Conservation (phyloP, 2,888 invertebrate genomes). For the Chalcis sispes region DNA sequence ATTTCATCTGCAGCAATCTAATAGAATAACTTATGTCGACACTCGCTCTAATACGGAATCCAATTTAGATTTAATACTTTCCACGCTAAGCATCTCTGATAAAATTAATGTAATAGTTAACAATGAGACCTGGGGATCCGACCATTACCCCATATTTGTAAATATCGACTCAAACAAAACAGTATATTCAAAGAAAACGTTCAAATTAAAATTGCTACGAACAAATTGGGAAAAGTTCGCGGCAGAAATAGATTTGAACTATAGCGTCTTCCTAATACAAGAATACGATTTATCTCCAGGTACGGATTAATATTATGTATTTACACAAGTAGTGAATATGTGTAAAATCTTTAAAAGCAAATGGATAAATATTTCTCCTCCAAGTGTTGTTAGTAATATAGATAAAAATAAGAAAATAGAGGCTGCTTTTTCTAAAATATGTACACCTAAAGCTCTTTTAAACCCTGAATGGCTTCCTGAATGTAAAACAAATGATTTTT, state of each 20-base stretch:
- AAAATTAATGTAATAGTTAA: background rate
- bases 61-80: constrained; percentile 11
- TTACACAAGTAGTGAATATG: too few relatives aligned
- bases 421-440: constrained; percentile 1
- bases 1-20: too few relatives aligned
- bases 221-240: background rate
- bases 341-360: too few relatives aligned
- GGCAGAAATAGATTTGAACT: background rate
- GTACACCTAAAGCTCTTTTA: background rate
- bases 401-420: too few relatives aligned
- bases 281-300: background rate
- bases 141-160: constrained; percentile 8
- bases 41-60: background rate
- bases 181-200: background rate
- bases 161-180: background rate
- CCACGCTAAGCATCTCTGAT: background rate
- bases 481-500: too few relatives aligned
- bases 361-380: too few relatives aligned
- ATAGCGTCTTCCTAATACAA: background rate
- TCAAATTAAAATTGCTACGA: background rate
- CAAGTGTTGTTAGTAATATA: too few relatives aligned
- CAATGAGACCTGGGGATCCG: constrained; percentile 4
- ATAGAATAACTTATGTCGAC: background rate
- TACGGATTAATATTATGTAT: background rate
- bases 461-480: background rate